Evolutionary conservation across 2,113 vertebrate genomes (phyloP), one percentile per base, ranked within the genome.

Genomic region (Epinephelus lanceolatus): DNA sequence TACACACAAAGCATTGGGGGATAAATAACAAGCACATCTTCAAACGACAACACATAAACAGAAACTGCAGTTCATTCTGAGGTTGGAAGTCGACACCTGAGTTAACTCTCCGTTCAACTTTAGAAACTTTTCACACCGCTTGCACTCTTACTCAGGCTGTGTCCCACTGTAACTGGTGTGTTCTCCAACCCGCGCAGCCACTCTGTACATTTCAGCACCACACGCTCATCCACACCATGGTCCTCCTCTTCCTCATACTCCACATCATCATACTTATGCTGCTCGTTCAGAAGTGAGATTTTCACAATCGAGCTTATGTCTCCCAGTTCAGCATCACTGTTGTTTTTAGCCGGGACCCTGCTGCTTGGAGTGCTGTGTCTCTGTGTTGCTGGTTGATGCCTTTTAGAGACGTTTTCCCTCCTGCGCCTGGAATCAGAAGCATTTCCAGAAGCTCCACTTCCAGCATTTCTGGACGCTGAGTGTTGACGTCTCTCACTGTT

Each of bases 111-210:
- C 42, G 27, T 65, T 27, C 19, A 25, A 59, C 49, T 77, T 84
- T 52, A 94, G 33, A 86, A 89, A 66, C 60, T 87, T 76, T 93
- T 91, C 52, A 85, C 61, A 9, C 77, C 25, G 10, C 77, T 71
- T 10, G 14, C 13, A 8, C 78, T 74, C 70, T 88, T 88, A 13
- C 17, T 86, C 40, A 25, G n/a, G 17, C 51, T 27, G 47, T 73
- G 81, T 12, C 81, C 73, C 17, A 74, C 52, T 0, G 75, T 86
- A 3, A 91, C 86, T 0, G 93, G 86, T 2, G 96, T 93, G 19
- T 88, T 95, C 78, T 97, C 96, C 83, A 97, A 89, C 9, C 97
- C 97, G 1, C 95, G 95, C 23, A 97, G 95, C 97, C 97, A 98
- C 90, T 97, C 97, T 0, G 95, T 96, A 83, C 97, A 98, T 60